Percentiles rank a stretch among this genome's conserved stretches.
Evolutionary conservation across 2,113 vertebrate genomes (phyloP).

Genomic region (Corvus hawaiiensis): DNA sequence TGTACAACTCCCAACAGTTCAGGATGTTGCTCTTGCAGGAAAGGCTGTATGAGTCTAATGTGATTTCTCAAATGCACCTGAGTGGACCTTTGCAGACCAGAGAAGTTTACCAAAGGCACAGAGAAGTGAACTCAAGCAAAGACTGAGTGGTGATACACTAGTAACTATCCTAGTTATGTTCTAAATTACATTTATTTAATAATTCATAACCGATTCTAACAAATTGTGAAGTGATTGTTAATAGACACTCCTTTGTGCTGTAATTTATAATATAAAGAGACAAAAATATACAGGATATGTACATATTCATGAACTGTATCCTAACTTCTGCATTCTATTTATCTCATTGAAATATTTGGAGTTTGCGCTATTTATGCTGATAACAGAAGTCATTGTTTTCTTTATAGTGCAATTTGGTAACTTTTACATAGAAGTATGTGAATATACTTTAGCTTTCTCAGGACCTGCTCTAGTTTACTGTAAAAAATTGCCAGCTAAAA

Average conservation of each 20-base stretch:
- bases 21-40: background rate
- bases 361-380: background rate
- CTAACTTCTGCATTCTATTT: background rate
- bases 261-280: background rate
- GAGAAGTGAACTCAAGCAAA: background rate
- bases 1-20: background rate
- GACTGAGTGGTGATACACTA: background rate
- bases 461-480: slow-evolving; percentile 5
- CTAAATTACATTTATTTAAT: background rate
- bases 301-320: background rate
- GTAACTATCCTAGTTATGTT: background rate
- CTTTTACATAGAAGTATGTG: background rate
- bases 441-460: slow-evolving; percentile 10
- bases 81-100: background rate
- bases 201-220: background rate
- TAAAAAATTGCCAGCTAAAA: slow-evolving; percentile 51
- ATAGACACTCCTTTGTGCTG: background rate
- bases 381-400: background rate
- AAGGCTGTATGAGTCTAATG: background rate
- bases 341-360: background rate
- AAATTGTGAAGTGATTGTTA: background rate
- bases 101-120: background rate
- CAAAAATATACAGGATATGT: background rate
- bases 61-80: background rate
- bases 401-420: slow-evolving; percentile 26